Conservation (phyloP, 1,140 invertebrate genomes). For the Aricia agestis region DNA sequence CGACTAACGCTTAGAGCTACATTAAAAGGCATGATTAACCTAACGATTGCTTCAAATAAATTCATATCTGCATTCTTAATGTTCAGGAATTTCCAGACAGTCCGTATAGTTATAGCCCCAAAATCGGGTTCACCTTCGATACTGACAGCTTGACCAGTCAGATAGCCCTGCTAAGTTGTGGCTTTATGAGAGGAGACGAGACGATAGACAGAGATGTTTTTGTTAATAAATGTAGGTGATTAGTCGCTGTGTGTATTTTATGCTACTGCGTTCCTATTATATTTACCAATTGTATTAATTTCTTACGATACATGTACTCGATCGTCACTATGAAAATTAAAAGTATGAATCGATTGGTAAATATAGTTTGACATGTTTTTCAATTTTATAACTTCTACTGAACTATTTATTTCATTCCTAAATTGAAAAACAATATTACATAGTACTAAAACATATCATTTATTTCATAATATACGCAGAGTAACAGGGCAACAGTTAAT, state of each 20-base stretch:
- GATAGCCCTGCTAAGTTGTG: slow-evolving; percentile 70
- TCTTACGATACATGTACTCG: no score
- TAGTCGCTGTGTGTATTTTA: slow-evolving; percentile 46
- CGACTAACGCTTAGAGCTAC: slow-evolving; percentile 53
- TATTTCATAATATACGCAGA: slow-evolving; percentile 60
- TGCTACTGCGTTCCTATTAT: slow-evolving; percentile 39
- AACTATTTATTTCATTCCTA: neutral
- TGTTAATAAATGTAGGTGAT: slow-evolving; percentile 70
- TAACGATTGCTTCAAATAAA: slow-evolving; percentile 45
- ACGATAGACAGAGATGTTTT: slow-evolving; percentile 43
- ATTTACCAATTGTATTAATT: slow-evolving; percentile 38
- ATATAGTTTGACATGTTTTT: slow-evolving; percentile 53
- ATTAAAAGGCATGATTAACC: slow-evolving; percentile 49
- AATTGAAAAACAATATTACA: slow-evolving; percentile 54
- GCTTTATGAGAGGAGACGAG: slow-evolving; percentile 48
- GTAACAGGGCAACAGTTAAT: slow-evolving; percentile 48
- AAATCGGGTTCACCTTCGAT: slow-evolving; percentile 77
- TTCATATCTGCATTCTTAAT: slow-evolving; percentile 57
- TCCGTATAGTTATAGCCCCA: slow-evolving; percentile 75
- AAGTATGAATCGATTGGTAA: slow-evolving; percentile 29
- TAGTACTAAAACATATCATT: slow-evolving; percentile 59
- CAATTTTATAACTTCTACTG: slow-evolving; percentile 38
- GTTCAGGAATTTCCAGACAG: slow-evolving; percentile 58
- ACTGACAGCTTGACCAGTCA: slow-evolving; percentile 57
- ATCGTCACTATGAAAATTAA: neutral